Evolutionary conservation across 2,888 invertebrate genomes (phyloP), one percentile per base, ranked within the genome.

Genomic region (Minunthozetes semirufus): DNA sequence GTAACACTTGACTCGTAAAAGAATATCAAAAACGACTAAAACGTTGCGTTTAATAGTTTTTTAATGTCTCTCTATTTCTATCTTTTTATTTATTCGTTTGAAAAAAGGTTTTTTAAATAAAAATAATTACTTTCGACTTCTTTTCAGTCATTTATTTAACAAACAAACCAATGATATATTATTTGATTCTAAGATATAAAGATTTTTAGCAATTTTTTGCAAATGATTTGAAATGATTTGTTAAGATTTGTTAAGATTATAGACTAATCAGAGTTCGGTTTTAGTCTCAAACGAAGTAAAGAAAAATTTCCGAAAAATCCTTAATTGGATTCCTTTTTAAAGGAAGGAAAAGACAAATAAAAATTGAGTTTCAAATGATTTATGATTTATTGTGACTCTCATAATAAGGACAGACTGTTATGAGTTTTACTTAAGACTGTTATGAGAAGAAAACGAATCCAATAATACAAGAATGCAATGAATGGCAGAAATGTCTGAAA

Each of bases 401-500:
- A 48, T 48, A 48, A 48, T n/a, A 48, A 48, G 48, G 15, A 48
- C 48, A 48, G 42, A 13, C 42, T 9, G 42, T 9, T 42, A 6
- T 9, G 48, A 13, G 15, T 48, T 48, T 17, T 17, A n/a, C 3
- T 3, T 48, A 17, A 48, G 13, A 48, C 15, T 48, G 48, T 48
- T 17, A n/a, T 48, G 2, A 48, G 15, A 17, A 13, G 15, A 48
- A 13, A 17, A 3, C 5, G 15, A 48, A 48, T 48, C 48, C 48
- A 48, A 48, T 48, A 48, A n/a, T 33, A 33, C 33, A 33, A 33
- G 33, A 33, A 48, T n/a, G 13, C 8, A 13, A 53, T 17, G 19
- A 53, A 53, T 53, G 19, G 53, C 4, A 53, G 53, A 53, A 53
- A 53, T 53, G 53, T n/a, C 53, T 19, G 53, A 61, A 61, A 61